Percentiles rank a stretch among this genome's conserved stretches.
Conservation (phyloP, 1,140 invertebrate genomes). For the Lasioglossum baleicum region DNA sequence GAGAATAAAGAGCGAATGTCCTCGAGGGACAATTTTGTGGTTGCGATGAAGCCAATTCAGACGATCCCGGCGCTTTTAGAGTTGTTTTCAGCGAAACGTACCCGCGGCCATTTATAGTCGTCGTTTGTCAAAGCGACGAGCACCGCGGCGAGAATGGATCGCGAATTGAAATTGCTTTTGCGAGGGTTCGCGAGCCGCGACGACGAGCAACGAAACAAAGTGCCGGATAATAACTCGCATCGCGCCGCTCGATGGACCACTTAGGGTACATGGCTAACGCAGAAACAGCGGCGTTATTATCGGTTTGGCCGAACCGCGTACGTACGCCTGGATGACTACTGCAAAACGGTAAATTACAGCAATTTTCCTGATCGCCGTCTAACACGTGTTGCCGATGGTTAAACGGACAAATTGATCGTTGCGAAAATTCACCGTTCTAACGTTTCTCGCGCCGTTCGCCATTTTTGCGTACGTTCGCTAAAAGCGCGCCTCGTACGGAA, state of each 20-base stretch:
- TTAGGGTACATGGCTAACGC: constrained; percentile 30
- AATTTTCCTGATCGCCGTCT: constrained; percentile 58
- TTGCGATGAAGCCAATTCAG: too few species aligned
- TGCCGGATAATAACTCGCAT: constrained; percentile 40
- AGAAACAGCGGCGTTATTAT: constrained; percentile 54
- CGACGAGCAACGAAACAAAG: constrained; percentile 23
- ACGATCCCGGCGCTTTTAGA: too few species aligned
- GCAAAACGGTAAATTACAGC: constrained; percentile 62
- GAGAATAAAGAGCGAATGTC: too few species aligned
- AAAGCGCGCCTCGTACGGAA: neutral
- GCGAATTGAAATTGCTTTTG: constrained; percentile 14
- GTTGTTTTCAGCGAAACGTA: too few species aligned
- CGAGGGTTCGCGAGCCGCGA: neutral
- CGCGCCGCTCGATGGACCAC: constrained; percentile 43
- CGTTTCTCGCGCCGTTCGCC: constrained; percentile 41
- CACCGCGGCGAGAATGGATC: constrained; percentile 3
- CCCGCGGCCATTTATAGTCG: neutral
- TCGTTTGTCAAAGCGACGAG: neutral
- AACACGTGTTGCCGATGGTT: constrained; percentile 60
- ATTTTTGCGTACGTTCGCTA: neutral
- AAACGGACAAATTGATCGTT: constrained; percentile 59
- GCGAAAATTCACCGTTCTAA: constrained; percentile 64
- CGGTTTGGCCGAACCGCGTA: constrained; percentile 45
- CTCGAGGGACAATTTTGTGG: too few species aligned
- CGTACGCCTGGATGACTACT: constrained; percentile 53